Evolutionary conservation across 2,888 invertebrate genomes (phyloP).

Genomic region (Pandemis cinnamomeana): DNA sequence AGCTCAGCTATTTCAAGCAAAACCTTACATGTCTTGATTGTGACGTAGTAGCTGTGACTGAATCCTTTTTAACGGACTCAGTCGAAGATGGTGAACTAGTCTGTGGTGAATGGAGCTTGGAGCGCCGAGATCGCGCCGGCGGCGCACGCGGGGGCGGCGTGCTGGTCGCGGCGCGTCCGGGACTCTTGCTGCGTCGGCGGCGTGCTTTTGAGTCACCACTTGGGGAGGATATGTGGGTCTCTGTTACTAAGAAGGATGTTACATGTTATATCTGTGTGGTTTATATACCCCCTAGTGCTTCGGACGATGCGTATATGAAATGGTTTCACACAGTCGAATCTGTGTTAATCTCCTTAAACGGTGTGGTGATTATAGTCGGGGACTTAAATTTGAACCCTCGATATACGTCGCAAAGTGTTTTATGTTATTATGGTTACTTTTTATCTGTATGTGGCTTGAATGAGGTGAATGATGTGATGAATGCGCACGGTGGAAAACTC

Average conservation of each 20-base stretch:
- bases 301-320: background rate
- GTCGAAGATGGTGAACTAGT: background rate
- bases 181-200: background rate
- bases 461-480: background rate
- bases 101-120: background rate
- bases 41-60: background rate
- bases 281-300: background rate
- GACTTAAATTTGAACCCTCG: constrained; percentile 15
- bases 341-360: background rate
- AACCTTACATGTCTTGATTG: background rate
- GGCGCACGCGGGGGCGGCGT: background rate
- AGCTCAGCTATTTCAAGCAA: background rate
- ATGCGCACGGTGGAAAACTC: background rate
- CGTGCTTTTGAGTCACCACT: background rate
- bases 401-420: background rate
- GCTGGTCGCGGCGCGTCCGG: background rate
- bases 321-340: background rate
- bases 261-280: background rate
- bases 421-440: background rate
- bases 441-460: background rate
- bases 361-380: background rate
- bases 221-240: background rate
- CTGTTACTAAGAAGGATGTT: background rate
- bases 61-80: background rate
- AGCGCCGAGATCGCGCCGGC: background rate